A percentile compares a stretch with the other conserved stretches of the same genome.
Evolutionary conservation across 1,140 invertebrate genomes (phyloP).

Genomic region (Drosophila kikkawai): DNA sequence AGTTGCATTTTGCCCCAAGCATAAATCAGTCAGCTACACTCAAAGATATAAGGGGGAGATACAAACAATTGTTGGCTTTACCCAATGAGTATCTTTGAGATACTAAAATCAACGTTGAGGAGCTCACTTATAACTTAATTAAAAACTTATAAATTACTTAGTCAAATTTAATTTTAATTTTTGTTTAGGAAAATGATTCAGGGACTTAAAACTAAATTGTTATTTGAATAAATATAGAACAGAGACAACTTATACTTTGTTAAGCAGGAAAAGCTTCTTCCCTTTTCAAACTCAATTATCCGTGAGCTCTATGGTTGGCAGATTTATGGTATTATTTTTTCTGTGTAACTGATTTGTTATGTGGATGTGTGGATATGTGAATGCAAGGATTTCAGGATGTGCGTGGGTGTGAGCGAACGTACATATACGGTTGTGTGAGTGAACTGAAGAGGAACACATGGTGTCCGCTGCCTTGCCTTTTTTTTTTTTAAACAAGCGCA

Average conservation of each 20-base stretch:
- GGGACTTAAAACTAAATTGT: background rate
- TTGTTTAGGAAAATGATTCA: background rate
- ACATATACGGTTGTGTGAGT: slow-evolving; percentile 50
- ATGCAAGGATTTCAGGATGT: slow-evolving; percentile 31
- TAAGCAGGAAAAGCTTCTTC: background rate
- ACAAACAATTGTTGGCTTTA: background rate
- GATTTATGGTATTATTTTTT: background rate
- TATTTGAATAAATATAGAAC: background rate
- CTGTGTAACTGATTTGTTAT: slow-evolving; percentile 73
- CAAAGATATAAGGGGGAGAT: background rate
- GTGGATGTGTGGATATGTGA: slow-evolving; percentile 47
- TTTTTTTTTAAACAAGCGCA: slow-evolving; percentile 46
- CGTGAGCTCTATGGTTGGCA: background rate
- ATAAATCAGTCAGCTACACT: slow-evolving; percentile 59
- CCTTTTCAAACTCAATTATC: background rate
- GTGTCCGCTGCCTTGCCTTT: slow-evolving; percentile 58
- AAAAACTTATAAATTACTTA: background rate
- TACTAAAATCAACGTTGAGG: too few species aligned
- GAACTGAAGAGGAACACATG: slow-evolving; percentile 72
- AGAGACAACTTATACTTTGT: background rate
- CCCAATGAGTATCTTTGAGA: background rate
- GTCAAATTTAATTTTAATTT: background rate
- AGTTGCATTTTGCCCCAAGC: slow-evolving; percentile 47
- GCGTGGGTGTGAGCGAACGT: slow-evolving; percentile 18
- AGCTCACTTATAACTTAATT: background rate